Evolutionary conservation across 2,113 vertebrate genomes (phyloP).

Genomic region (Collichthys lucidus): DNA sequence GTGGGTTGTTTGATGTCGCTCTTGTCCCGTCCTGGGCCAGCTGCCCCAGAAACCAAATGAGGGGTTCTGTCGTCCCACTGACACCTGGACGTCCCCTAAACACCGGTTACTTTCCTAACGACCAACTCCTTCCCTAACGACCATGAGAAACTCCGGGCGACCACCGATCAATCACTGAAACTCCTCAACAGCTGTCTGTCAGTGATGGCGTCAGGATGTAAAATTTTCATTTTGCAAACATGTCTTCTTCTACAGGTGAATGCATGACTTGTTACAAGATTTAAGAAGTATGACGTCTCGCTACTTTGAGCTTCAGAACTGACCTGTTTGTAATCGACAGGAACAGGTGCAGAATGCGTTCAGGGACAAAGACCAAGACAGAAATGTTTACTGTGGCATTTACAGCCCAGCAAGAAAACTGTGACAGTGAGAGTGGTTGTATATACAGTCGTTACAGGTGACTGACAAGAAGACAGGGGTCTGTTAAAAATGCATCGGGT

Average conservation of each 20-base stretch:
- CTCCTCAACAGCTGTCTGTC: conserved; percentile 28
- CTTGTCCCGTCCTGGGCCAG: conserved; percentile 61
- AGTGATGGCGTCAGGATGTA: conserved; percentile 22
- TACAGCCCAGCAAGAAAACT: background rate
- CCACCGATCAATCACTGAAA: conserved; percentile 57
- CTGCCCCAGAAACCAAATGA: conserved; percentile 73
- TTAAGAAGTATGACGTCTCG: background rate
- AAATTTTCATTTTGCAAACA: conserved; percentile 9
- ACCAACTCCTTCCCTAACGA: conserved; percentile 58
- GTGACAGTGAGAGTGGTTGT: conserved; percentile 56
- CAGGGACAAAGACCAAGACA: background rate
- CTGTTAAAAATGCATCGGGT: conserved; percentile 27
- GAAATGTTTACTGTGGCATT: background rate
- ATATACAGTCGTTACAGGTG: conserved; percentile 31
- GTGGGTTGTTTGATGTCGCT: conserved; percentile 72
- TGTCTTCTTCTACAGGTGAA: background rate
- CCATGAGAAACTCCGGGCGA: conserved; percentile 55
- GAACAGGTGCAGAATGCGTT: background rate
- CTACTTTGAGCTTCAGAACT: background rate
- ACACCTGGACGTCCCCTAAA: conserved; percentile 76
- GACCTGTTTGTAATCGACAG: background rate
- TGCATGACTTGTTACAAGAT: background rate
- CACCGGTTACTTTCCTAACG: conserved; percentile 63
- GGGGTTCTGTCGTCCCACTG: conserved; percentile 63
- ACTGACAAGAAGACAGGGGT: conserved; percentile 13